Base-by-base conservation (phyloP, 2,888 invertebrate genomes). In the Leptinotarsa rubiginosa region DNA sequence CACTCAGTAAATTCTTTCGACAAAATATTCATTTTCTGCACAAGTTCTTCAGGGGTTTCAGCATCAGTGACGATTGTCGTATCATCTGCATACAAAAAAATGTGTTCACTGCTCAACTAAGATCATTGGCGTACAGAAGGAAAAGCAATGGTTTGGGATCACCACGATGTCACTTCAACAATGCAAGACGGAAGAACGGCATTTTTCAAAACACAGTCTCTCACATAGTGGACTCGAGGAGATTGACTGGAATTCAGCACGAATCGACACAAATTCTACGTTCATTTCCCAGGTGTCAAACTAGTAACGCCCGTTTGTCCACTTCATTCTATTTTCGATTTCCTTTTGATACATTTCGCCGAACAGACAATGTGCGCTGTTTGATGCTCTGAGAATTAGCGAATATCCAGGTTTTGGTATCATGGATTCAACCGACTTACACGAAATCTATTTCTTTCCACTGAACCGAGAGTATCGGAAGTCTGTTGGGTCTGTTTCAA, bases 271-370 rank as follows among this genome's bases (percentile, higher is more conserved):
- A 22, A 16, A 56, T 56, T 12, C 18, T 12, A 13, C 15, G 12
- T 20, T 56, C 56, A 56, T 56, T 18, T 56, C 20, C 18, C 18
- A 56, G 56, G 15, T 56, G 22, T 22, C 20, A 56, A 18, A 20
- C 54, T 20, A 13, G 15, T 20, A 22, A 22, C 16, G 22, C 15
- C 15, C 20, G 12, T 20, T 56, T 22, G 22, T 22, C 56, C 56
- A 56, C 25, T 56, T 56, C 56, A 22, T 56, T 56, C 22, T 56
- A 22, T 56, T 56, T 56, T 56, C 56, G 25, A 56, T 56, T 56
- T 56, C 13, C 56, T 56, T 12, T 56, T 56, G 25, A 56, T 25
- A 56, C 25, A 20, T 56, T 13, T 3, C 4, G 56, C 15, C 13
- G 4, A 56, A 56, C 22, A 56, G 56, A 56, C 20, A 56, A 52